Evolutionary conservation across 2,888 invertebrate species (phyloP), one percentile per base, ranked within the genome.

Genomic region (Eledone cirrhosa): DNA sequence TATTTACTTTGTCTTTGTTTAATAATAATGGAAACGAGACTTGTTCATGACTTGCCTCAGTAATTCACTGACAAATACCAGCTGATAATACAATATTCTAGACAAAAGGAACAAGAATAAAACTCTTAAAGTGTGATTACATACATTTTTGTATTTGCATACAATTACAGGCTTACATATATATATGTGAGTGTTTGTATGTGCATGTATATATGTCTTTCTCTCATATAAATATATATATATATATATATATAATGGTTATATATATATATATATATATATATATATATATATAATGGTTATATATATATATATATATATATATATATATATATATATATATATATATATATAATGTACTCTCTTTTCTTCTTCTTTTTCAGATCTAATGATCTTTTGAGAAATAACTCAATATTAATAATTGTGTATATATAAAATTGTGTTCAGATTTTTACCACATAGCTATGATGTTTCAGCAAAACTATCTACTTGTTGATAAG

Each of bases 241-340:
- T 59, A 59, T 59, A 59, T 59, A 59, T 59, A 59, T 59, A 59
- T 59, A 59, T n/a, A 59, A n/a, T n/a, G n/a, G n/a, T n/a, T 59
- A 59, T 59, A 59, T 59, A 59, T 59, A 59, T 59, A 59, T 59
- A 59, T n/a, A 59, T 59, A 59, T 59, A 59, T 59, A 59, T 59
- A 59, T 59, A 59, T 59, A 59, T n/a, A 59, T 59, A 59, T 3
- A 59, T 3, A 59, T 3, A 59, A 5, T 7, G 22, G 3, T 3
- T 11, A 59, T 59, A 59, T 59, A 59, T 59, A 59, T 59, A 59
- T n/a, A 59, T 59, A 59, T 59, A 59, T 59, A 59, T 59, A 59
- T 59, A 59, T 59, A 59, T 59, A 59, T 11, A 59, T 11, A 59
- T n/a, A 59, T 14, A 31, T 72, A 72, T 72, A 72, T 72, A 72